phyloP scores from a whole-genome alignment of 2,888 invertebrate genomes.

The Stictocephala bisonia region DNA sequence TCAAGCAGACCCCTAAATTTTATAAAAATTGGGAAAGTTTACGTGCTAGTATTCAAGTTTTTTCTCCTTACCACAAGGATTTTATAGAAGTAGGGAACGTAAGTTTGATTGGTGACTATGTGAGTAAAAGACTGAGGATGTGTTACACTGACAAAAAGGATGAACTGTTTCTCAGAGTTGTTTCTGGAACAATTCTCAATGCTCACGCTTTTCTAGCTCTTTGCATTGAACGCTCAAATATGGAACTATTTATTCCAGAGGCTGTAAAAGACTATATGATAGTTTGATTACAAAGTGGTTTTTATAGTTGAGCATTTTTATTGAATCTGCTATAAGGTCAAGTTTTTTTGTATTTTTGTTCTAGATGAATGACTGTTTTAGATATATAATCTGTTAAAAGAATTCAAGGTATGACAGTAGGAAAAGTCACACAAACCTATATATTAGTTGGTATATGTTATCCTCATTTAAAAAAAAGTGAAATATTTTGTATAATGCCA shows the following conservation, averaged over 20 bases:
- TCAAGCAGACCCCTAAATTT: conserved; percentile 71
- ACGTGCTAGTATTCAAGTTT: conserved; percentile 78
- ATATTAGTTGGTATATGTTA: too few relatives aligned
- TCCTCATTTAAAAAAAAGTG: too few relatives aligned
- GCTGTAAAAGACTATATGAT: not conserved
- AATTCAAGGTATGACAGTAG: too few relatives aligned
- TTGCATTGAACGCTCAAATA: conserved; percentile 73
- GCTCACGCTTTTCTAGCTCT: conserved; percentile 81
- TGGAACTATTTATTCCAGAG: conserved; percentile 62
- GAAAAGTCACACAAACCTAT: too few relatives aligned
- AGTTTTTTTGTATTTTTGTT: too few relatives aligned
- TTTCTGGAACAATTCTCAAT: conserved; percentile 79
- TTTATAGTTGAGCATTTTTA: too few relatives aligned
- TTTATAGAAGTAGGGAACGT: conserved; percentile 82
- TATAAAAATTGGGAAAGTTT: conserved; percentile 75
- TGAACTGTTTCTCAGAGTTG: conserved; percentile 72
- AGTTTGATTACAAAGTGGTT: too few relatives aligned
- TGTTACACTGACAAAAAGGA: conserved; percentile 71
- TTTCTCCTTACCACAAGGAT: conserved; percentile 71
- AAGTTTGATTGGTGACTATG: conserved; percentile 77
- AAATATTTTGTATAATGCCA: too few relatives aligned
- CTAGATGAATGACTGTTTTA: too few relatives aligned
- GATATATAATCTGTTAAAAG: too few relatives aligned
- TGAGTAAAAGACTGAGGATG: conserved; percentile 82
- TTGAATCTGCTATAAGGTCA: too few relatives aligned